Percentiles rank a stretch among this genome's conserved stretches.
Evolutionary conservation across 64 coral and sea anemone genomes (phyloP).

Genomic region (Hydrozoanthus tunicans): DNA sequence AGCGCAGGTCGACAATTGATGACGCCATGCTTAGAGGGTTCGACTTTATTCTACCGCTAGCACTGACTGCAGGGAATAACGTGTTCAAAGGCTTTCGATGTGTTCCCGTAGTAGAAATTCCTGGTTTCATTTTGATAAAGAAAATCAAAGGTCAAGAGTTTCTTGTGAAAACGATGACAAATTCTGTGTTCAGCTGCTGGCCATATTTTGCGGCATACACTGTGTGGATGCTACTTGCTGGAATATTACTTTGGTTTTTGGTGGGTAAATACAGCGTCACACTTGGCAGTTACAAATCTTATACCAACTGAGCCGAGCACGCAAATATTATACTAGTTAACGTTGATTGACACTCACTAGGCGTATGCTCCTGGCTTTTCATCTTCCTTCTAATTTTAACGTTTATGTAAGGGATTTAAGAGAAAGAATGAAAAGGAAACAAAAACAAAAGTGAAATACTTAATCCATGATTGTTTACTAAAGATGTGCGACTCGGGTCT

Average conservation of each 20-base stretch:
- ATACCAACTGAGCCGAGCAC: too few species aligned
- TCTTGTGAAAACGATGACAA: not conserved
- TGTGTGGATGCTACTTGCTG: slow-evolving; percentile 18
- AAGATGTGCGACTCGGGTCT: too few species aligned
- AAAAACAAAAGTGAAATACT: too few species aligned
- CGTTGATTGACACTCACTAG: too few species aligned
- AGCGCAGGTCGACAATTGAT: not conserved
- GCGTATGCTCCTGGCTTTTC: too few species aligned
- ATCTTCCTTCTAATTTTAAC: too few species aligned
- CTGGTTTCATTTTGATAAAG: slow-evolving; percentile 37
- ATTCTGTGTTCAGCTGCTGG: slow-evolving; percentile 28
- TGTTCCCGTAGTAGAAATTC: slow-evolving; percentile 36
- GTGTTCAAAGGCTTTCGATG: not conserved
- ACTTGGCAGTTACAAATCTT: too few species aligned
- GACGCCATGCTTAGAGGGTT: not conserved
- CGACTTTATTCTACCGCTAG: not conserved
- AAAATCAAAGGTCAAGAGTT: not conserved
- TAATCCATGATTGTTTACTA: too few species aligned
- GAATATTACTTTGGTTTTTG: slow-evolving; percentile 43
- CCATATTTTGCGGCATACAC: slow-evolving; percentile 6
- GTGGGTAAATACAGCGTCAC: slow-evolving; percentile 6
- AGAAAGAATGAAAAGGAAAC: too few species aligned
- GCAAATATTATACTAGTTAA: too few species aligned
- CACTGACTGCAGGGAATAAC: not conserved
- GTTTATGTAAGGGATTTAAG: too few species aligned